phyloP scores from a whole-genome alignment of 2,888 invertebrate genomes.

The Pelosia muscerda region DNA sequence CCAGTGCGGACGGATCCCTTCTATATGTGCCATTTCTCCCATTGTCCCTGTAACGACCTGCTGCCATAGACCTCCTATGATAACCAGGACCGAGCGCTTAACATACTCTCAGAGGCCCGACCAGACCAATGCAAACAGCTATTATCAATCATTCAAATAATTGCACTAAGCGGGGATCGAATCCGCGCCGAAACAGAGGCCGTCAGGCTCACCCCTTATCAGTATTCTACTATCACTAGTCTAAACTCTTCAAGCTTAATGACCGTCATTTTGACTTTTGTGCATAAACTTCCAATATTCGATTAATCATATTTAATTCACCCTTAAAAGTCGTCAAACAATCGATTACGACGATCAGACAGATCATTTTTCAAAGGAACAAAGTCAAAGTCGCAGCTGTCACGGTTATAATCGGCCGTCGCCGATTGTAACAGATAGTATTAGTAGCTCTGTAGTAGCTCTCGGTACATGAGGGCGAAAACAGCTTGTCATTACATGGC shows the following conservation, averaged over 20 bases:
- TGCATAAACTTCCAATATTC: neutral
- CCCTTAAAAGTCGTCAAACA: neutral
- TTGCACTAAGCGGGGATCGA: no score
- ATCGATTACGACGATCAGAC: neutral
- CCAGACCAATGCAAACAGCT: no score
- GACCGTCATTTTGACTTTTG: neutral
- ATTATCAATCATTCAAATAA: no score
- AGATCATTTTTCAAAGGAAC: slow-evolving; percentile 1
- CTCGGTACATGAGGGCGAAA: neutral
- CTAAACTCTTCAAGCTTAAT: neutral
- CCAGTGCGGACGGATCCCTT: no score
- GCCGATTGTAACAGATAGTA: slow-evolving; percentile 2
- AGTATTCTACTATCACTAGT: neutral
- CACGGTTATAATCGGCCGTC: neutral
- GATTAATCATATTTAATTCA: neutral
- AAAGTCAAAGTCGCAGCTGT: slow-evolving; percentile 13
- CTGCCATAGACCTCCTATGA: no score
- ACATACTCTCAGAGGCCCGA: no score
- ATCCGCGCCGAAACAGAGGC: no score
- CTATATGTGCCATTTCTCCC: no score
- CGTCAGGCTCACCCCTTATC: neutral
- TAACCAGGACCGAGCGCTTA: no score
- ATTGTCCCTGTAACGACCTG: no score
- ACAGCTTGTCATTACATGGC: neutral
- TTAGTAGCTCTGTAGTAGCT: neutral